Percentiles rank a stretch among this genome's conserved stretches.
phyloP scores from a whole-genome alignment of 1,140 invertebrate species.

The Lasaia peninsularis region DNA sequence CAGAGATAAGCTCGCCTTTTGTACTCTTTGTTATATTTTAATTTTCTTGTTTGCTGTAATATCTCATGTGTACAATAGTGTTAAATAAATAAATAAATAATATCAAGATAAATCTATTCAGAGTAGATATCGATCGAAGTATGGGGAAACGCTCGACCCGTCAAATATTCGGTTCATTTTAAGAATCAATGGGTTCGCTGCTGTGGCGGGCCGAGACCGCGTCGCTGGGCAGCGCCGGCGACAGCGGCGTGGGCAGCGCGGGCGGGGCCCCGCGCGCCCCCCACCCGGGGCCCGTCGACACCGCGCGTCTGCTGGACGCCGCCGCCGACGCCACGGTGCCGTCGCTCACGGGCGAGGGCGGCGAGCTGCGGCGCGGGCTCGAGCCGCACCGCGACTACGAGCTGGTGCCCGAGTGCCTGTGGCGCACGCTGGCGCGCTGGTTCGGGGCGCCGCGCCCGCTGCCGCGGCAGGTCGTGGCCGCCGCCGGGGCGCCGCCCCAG shows the following conservation, averaged over 20 bases:
- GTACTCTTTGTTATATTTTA: too few relatives aligned
- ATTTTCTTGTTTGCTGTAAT: too few relatives aligned
- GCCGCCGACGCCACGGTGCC: constrained; percentile 32
- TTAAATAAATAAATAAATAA: too few relatives aligned
- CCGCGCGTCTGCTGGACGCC: constrained; percentile 80
- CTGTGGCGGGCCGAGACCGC: constrained; percentile 76
- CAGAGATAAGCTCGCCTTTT: too few relatives aligned
- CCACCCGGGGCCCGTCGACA: constrained; percentile 88
- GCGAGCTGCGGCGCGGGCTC: constrained; percentile 84
- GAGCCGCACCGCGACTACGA: constrained; percentile 88
- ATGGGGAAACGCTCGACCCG: too few relatives aligned
- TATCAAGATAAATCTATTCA: too few relatives aligned
- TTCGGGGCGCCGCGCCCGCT: constrained; percentile 89
- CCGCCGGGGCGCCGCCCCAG: constrained; percentile 81
- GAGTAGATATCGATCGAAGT: too few relatives aligned
- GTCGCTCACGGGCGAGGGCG: constrained; percentile 91
- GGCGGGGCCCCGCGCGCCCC: constrained; percentile 39
- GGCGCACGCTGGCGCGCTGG: constrained; percentile 91
- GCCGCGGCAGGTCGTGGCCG: constrained; percentile 91
- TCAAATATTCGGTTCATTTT: too few relatives aligned
- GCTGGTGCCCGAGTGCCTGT: constrained; percentile 89
- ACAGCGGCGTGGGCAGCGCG: constrained; percentile 80
- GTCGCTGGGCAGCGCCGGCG: constrained; percentile 74
- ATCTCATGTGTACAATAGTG: too few relatives aligned
- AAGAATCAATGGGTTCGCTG: constrained; percentile 79